Conservation (phyloP, 2,797 vertebrate genomes). For the Sarcophilus harrisii region DNA sequence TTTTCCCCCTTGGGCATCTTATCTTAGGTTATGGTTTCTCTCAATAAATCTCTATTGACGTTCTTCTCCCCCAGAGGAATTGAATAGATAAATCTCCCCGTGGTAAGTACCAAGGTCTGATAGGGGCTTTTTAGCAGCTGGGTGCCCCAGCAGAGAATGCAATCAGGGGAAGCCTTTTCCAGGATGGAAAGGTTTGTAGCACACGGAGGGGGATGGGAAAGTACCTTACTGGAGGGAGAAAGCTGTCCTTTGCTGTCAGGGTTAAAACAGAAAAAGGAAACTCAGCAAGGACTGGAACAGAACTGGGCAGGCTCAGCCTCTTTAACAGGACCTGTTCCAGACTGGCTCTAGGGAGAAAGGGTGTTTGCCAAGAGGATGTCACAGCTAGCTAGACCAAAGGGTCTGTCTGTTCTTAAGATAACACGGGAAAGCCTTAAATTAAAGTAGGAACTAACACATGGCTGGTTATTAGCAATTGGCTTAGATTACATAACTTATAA, state of each 20-base stretch:
- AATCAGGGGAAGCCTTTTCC: neutral
- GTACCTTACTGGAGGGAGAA: neutral
- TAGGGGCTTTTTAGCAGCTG: neutral
- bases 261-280: neutral
- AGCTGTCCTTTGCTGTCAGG: neutral
- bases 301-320: neutral
- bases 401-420: slow-evolving; percentile 5
- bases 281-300: neutral
- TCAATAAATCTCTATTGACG: neutral
- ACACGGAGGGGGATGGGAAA: neutral
- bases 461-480: neutral
- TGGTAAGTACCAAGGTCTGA: neutral
- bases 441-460: neutral
- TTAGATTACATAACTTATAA: neutral
- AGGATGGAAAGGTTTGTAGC: neutral
- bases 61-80: neutral
- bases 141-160: neutral
- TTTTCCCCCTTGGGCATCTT: neutral
- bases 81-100: neutral
- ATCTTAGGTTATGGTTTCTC: neutral
- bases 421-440: neutral
- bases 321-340: neutral
- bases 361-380: neutral
- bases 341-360: neutral
- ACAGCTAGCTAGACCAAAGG: neutral